These are phyloP conservation scores for Papilio polytes DNA, from an alignment of 1,140 invertebrate genomes.

Conservation along the genomic window DNA sequence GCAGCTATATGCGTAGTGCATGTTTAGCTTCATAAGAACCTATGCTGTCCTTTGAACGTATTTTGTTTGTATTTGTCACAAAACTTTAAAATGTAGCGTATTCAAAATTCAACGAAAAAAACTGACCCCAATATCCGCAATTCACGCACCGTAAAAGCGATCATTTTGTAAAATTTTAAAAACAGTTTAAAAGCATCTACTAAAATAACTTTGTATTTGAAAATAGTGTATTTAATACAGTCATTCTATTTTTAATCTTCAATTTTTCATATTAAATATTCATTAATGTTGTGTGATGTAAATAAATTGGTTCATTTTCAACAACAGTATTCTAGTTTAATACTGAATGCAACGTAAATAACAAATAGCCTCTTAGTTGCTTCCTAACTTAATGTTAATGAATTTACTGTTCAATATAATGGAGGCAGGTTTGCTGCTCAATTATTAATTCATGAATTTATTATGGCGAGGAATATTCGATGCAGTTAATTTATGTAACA, in stretches of 20 bases:
- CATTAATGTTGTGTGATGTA: background rate
- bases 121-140: too few relatives aligned
- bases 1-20: background rate
- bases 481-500: conserved; percentile 16
- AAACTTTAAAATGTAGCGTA: too few relatives aligned
- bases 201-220: too few relatives aligned
- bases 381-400: conserved; percentile 30
- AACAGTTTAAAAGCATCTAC: too few relatives aligned
- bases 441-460: conserved; percentile 22
- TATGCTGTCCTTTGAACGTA: background rate
- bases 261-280: too few relatives aligned
- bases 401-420: conserved; percentile 34
- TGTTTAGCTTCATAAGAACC: background rate
- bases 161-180: too few relatives aligned
- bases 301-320: conserved; percentile 41
- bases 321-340: background rate
- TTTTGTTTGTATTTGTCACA: background rate
- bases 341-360: conserved; percentile 5
- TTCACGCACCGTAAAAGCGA: too few relatives aligned
- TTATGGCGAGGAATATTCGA: conserved; percentile 13
- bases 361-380: conserved; percentile 18
- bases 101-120: too few relatives aligned
- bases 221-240: too few relatives aligned
- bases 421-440: conserved; percentile 20
- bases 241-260: background rate